Evolutionary conservation across 2,113 vertebrate genomes (phyloP).

Genomic region (Antechinus flavipes): DNA sequence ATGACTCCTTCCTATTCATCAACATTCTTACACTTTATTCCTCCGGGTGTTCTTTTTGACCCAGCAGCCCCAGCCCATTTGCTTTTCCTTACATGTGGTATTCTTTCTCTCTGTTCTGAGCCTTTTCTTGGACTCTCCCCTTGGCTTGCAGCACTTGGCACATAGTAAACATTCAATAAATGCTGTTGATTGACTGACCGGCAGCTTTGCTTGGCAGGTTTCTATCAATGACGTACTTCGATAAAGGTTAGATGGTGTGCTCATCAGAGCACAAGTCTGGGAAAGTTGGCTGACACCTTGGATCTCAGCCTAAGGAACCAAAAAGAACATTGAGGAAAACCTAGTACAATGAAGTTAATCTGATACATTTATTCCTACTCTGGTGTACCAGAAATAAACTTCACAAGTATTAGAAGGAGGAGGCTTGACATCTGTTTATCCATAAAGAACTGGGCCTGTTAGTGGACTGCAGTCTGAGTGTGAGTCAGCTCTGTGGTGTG

Average conservation of each 20-base stretch:
- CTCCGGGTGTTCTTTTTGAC: too few species aligned
- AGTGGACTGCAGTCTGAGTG: background rate
- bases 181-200: background rate
- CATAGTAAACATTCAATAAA: background rate
- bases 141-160: background rate
- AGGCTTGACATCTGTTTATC: background rate
- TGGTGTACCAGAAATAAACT: background rate
- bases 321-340: background rate
- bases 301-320: background rate
- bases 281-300: background rate
- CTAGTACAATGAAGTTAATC: background rate
- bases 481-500: background rate
- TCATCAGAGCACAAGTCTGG: background rate
- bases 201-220: background rate
- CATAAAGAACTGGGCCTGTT: background rate
- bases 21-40: too few species aligned
- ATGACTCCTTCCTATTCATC: too few species aligned
- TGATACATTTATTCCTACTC: background rate
- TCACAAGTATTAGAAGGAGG: background rate
- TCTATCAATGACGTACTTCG: background rate
- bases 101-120: background rate
- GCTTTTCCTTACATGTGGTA: background rate
- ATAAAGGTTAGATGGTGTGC: background rate
- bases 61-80: too few species aligned
- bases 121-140: background rate